Conservation (phyloP, 2,888 invertebrate species). For the Clusia tigrina region DNA sequence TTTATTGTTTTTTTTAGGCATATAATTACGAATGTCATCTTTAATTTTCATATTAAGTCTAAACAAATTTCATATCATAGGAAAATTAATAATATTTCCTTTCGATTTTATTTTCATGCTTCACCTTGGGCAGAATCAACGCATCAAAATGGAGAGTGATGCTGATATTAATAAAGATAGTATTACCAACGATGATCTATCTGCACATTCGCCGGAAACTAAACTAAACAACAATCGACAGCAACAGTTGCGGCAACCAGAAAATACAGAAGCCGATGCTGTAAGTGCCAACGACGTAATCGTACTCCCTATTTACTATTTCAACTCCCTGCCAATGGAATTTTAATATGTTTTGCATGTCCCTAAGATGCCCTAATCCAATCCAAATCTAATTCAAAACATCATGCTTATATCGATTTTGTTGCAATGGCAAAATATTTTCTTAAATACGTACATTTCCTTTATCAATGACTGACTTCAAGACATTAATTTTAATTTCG, state of each 20-base stretch:
- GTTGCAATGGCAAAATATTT: neutral
- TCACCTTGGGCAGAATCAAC: slow-evolving; percentile 56
- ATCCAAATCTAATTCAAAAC: no score
- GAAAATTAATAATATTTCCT: no score
- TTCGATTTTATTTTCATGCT: neutral
- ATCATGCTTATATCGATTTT: no score
- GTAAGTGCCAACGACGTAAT: slow-evolving; percentile 38
- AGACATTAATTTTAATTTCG: neutral
- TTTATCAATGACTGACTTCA: no score
- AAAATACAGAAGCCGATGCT: slow-evolving; percentile 39
- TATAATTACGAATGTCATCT: no score
- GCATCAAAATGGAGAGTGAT: slow-evolving; percentile 59
- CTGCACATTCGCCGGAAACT: slow-evolving; percentile 36
- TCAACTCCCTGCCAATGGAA: slow-evolving; percentile 31
- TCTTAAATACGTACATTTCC: neutral
- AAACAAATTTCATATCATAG: no score
- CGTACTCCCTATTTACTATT: slow-evolving; percentile 31
- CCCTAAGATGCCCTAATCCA: no score
- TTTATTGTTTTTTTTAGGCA: neutral
- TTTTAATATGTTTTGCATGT: no score
- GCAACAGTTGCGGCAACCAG: slow-evolving; percentile 38
- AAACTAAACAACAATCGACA: slow-evolving; percentile 34
- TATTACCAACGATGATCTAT: slow-evolving; percentile 32
- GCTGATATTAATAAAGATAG: slow-evolving; percentile 54
- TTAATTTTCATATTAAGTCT: no score